Evolutionary conservation across 2,113 vertebrate genomes (phyloP).

Genomic region (Parus major): DNA sequence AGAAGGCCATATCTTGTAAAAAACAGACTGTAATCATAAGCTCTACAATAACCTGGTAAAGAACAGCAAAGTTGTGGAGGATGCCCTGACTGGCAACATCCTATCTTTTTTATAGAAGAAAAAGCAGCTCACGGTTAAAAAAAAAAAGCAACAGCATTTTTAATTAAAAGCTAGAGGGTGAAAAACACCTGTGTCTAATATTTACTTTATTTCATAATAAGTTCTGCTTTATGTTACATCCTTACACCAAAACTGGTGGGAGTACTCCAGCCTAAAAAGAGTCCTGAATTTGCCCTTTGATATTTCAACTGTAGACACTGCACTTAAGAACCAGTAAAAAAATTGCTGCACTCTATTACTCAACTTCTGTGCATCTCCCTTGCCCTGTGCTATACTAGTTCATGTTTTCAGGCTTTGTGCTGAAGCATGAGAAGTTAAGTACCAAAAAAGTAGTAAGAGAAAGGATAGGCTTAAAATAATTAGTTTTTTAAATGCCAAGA

Average conservation of each 20-base stretch:
- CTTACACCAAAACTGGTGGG: not conserved
- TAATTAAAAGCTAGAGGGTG: not conserved
- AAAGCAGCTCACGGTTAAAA: not conserved
- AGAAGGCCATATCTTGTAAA: not conserved
- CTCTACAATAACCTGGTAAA: not conserved
- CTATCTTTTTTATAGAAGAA: not conserved
- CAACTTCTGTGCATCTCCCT: not conserved
- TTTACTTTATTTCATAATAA: not conserved
- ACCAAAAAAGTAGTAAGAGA: not conserved
- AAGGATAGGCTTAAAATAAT: not conserved
- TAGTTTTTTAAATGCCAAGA: constrained; percentile 11
- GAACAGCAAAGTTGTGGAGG: not conserved
- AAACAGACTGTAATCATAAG: not conserved
- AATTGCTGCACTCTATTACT: not conserved
- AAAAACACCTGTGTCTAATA: not conserved
- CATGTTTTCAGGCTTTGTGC: not conserved
- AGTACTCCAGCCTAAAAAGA: not conserved
- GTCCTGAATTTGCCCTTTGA: not conserved
- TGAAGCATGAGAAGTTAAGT: not conserved
- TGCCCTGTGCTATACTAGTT: not conserved
- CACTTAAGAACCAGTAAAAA: not conserved
- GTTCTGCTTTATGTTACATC: not conserved
- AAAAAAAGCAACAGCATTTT: not conserved
- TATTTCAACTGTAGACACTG: not conserved
- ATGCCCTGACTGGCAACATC: not conserved